These are phyloP conservation scores for Muscicapa striata DNA, from an alignment of 2,797 vertebrate genomes.

Conservation along the genomic window DNA sequence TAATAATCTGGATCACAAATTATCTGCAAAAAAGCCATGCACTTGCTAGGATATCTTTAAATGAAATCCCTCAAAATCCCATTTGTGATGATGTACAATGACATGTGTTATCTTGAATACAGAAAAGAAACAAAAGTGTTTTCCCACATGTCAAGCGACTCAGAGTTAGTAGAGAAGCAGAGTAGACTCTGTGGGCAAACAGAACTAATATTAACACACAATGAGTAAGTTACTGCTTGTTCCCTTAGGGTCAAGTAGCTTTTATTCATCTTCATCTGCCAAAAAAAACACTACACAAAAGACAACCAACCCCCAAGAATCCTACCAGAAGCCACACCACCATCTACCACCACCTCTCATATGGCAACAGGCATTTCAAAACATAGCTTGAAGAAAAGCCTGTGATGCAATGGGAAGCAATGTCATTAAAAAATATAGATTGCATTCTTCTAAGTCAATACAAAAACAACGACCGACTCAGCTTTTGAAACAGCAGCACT, in stretches of 20 bases:
- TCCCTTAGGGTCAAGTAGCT: neutral
- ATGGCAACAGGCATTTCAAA: neutral
- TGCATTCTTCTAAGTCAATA: conserved; percentile 34
- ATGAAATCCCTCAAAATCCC: neutral
- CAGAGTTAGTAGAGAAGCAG: neutral
- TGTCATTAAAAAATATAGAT: conserved; percentile 25
- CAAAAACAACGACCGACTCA: neutral
- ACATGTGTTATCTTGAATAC: neutral
- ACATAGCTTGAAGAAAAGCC: neutral
- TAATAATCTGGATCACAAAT: neutral
- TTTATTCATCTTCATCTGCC: neutral
- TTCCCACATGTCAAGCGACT: neutral
- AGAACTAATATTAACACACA: neutral
- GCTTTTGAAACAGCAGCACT: conserved; percentile 4
- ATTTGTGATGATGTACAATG: neutral
- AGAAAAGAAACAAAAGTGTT: neutral
- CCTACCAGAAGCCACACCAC: neutral
- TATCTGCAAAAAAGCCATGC: neutral
- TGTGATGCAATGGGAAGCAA: conserved; percentile 22
- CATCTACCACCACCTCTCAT: neutral
- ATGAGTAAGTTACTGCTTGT: neutral
- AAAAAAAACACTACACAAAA: conserved; percentile 2
- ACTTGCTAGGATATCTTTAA: neutral
- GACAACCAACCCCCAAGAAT: neutral
- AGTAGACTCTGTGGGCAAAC: neutral